Base-by-base conservation (phyloP, 2,888 invertebrate genomes). In the Agrilus biguttatus region DNA sequence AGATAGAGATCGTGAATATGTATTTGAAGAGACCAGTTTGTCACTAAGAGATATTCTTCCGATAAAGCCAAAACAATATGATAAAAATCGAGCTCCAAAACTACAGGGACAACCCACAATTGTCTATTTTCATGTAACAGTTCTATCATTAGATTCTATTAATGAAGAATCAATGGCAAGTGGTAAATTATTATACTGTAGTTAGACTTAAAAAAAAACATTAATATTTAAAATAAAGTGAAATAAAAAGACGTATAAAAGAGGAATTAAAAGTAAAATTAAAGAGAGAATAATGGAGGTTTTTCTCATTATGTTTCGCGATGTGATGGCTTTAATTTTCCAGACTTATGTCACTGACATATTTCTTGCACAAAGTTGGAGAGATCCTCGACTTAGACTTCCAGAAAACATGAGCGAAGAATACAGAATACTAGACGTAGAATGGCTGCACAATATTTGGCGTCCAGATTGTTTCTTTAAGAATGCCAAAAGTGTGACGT, bases 371-470 rank as follows among this genome's bases (percentile, higher is more conserved):
- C 90, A 90, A 73, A 88, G 87, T 56, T 92, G 91, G 91, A 73
- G 88, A 19, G 91, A 92, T 67, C 87, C 89, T 45, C 74, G 91
- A 28, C 73, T 91, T 23, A 77, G 89, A 42, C 71, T 91, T 40
- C 90, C 90, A n/a, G 89, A 89, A 67, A 88, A 90, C 62, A 89
- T 90, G 89, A 87, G 87, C 58, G 88, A 89, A 58, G 88, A 89
- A 58, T 90, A 90, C 66, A 73, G 89, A 50, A 89, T 89, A 58
- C 70, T 90, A 41, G 89, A 90, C 58, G 88, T 89, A 21, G 87
- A 86, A 54, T 90, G 89, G 89, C 69, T 90, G 55, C 86, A 87
- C 67, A 78, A 79, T 62, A 90, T 91, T 61, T 91, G 91, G 91
- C 72, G 90, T 45, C 91, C 91, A 0, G 91, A 91, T 67, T 88